Evolutionary conservation across 2,113 vertebrate species (phyloP), one percentile per base, ranked within the genome.

Genomic region (Siniperca knerii): DNA sequence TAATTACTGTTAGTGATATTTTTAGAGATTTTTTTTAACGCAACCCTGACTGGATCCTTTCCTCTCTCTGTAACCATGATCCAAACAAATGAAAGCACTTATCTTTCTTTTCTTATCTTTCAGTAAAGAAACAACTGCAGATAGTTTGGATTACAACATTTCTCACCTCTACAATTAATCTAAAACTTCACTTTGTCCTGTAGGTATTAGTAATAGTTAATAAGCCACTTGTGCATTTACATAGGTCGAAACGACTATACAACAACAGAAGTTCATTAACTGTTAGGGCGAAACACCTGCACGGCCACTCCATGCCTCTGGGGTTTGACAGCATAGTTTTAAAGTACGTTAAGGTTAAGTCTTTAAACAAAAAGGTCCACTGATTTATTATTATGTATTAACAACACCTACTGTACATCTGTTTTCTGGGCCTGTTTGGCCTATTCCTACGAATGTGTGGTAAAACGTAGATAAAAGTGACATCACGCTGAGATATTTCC

Each of bases 341-440:
- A 52, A 50, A 57, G 15, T 48, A 72, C 46, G 48, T 37, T 0
- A 21, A 48, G 18, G 11, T 11, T 2, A 25, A 50, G 44, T 37
- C 20, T 46, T 57, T 21, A 20, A 60, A 40, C 23, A 37, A 40
- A 58, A 76, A 64, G n/a, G 48, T 77, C 58, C 18, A 25, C 20
- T 65, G 55, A 61, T 69, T 44, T 44, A 35, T n/a, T 71, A 58
- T 67, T 50, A 79, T 78, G 40, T 73, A 74, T 74, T 55, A 64
- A 65, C 5, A 62, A 20, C 9, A 75, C 5, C 62, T 23, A 25
- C 42, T 71, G 55, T 29, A 37, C 21, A 9, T 44, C 2, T 11
- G 1, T 9, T 71, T 70, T 37, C 42, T 55, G 37, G 29, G 5
- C 15, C 18, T 58, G 29, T 66, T n/a, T 65, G n/a, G 48, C 48